Base-by-base conservation (phyloP, 2,113 vertebrate species). In the Opisthocomus hoazin region DNA sequence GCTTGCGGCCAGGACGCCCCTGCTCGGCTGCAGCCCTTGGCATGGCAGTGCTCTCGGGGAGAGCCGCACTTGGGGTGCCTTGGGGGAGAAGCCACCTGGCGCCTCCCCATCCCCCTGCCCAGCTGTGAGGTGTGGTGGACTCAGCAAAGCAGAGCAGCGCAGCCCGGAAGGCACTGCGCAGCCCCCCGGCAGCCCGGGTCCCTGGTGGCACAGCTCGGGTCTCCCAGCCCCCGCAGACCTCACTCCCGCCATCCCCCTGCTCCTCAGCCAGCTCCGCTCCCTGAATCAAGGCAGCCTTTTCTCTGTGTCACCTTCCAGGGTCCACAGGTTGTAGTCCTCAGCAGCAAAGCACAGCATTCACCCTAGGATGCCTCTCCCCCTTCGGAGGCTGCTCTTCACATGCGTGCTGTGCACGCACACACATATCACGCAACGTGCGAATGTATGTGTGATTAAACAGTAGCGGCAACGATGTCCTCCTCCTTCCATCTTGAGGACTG, bases 371-470 rank as follows among this genome's bases (percentile, higher is more conserved):
- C 11, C 21, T 53, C 37, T 66, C 27, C 15, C 15, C 7, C 15
- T 60, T n/a, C 0, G 0, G 48, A 48, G 16, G 21, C 12, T 34
- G 63, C 26, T 73, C 27, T 30, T 60, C 36, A 17, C 54, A 6
- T 0, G 0, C 5, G 39, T 0, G 0, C 46, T 4, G 23, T 57
- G 50, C 41, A 26, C 0, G 0, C 5, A 6, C 20, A 32, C 20
- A 32, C 2, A 0, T 0, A 1, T n/a, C 48, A 29, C 22, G 27
- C 50, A 41, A 61, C 4, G 4, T 2, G 26, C 29, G 37, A 32
- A 51, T 0, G 0, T 30, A 36, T n/a, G 5, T 7, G 21, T 64
- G 73, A 65, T 65, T 57, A 58, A 84, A 56, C 1, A 61, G 56
- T 2, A 61, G n/a, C 13, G 27, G 39, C 34, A 82, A 10, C 30